Evolutionary conservation across 2,797 vertebrate genomes (phyloP).

Genomic region (Cyprinella venusta): DNA sequence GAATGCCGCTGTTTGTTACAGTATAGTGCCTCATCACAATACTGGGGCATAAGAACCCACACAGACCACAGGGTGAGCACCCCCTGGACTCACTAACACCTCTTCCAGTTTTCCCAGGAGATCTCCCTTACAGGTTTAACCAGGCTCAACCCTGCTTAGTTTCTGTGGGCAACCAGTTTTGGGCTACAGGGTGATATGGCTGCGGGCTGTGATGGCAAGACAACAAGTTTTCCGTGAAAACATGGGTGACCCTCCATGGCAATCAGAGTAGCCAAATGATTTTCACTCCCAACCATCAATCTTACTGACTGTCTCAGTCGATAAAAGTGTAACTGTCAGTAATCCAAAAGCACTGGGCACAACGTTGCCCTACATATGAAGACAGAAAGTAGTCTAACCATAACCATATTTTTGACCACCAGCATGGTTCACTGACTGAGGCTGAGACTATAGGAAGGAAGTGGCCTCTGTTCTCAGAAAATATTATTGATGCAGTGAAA

Average conservation of each 20-base stretch:
- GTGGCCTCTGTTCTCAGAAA: constrained; percentile 6
- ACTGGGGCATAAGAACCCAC: too few relatives aligned
- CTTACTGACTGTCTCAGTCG: not conserved
- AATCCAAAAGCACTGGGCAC: not conserved
- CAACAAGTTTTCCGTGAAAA: too few relatives aligned
- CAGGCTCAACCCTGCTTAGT: too few relatives aligned
- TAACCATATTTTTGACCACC: not conserved
- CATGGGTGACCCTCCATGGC: not conserved
- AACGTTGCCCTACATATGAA: not conserved
- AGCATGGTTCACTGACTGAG: not conserved
- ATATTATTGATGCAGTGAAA: not conserved
- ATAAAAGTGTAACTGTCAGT: not conserved
- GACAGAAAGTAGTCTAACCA: not conserved
- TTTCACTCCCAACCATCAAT: not conserved
- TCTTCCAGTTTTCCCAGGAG: too few relatives aligned
- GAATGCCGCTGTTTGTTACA: too few relatives aligned
- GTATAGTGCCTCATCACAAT: too few relatives aligned
- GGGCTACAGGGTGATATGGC: too few relatives aligned
- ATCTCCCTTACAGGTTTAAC: too few relatives aligned
- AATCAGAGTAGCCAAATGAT: not conserved
- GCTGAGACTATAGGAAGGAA: constrained; percentile 4
- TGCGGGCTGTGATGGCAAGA: too few relatives aligned
- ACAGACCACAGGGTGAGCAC: too few relatives aligned
- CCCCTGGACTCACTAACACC: too few relatives aligned
- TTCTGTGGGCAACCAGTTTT: too few relatives aligned